Conservation (phyloP, 2,888 invertebrate genomes). For the Iselma pallidipennis region DNA sequence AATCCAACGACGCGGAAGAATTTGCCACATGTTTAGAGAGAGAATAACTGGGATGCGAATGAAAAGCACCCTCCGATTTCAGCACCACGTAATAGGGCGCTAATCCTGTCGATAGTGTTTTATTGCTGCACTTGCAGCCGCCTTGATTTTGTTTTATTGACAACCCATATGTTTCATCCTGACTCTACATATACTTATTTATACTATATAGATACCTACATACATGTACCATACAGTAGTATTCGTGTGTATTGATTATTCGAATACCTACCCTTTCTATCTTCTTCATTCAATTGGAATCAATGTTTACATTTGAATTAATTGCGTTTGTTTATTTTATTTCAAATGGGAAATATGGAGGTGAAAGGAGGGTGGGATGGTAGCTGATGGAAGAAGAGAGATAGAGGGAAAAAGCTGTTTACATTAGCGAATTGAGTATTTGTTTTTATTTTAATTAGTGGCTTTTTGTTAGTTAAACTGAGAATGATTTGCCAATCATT, state of each 20-base stretch:
- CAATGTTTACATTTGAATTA: slow-evolving; percentile 42
- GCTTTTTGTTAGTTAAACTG: slow-evolving; percentile 22
- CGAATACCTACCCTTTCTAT: slow-evolving; percentile 7
- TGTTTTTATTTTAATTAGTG: slow-evolving; percentile 30
- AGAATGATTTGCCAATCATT: too few species aligned
- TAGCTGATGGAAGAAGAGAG: neutral
- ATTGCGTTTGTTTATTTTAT: slow-evolving; percentile 38
- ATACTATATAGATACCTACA: too few species aligned
- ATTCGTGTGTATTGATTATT: too few species aligned
- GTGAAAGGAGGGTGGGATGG: neutral
- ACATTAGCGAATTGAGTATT: slow-evolving; percentile 17
- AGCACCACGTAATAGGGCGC: slow-evolving; percentile 35
- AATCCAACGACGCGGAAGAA: slow-evolving; percentile 49
- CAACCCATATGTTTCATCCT: slow-evolving; percentile 46
- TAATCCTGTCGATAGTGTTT: slow-evolving; percentile 47
- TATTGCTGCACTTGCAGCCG: slow-evolving; percentile 43
- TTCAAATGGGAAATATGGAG: slow-evolving; percentile 2
- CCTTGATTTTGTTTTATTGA: slow-evolving; percentile 50
- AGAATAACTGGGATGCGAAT: neutral
- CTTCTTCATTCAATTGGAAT: slow-evolving; percentile 34
- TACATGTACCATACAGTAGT: too few species aligned
- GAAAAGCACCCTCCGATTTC: slow-evolving; percentile 12
- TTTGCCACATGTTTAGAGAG: slow-evolving; percentile 50
- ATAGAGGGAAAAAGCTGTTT: slow-evolving; percentile 10
- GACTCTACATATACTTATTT: too few species aligned